phyloP scores from a whole-genome alignment of 2,113 vertebrate genomes.

The Hippolais icterina region DNA sequence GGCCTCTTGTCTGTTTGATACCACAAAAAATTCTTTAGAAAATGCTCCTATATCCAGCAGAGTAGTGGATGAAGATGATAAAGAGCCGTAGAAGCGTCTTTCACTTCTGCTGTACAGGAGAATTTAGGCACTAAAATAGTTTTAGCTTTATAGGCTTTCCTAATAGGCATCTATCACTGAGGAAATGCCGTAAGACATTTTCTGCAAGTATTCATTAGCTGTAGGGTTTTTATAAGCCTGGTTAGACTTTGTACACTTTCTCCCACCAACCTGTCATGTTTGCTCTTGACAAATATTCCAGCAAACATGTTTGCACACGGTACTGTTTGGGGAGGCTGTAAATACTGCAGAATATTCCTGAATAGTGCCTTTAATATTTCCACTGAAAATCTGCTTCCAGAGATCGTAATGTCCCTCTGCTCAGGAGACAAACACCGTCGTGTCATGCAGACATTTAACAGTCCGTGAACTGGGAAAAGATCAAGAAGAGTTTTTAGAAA shows the following conservation, averaged over 20 bases:
- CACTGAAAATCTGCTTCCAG: neutral
- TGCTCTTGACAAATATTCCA: constrained; percentile 34
- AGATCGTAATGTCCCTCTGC: neutral
- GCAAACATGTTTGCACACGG: neutral
- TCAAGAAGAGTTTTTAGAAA: constrained; percentile 27
- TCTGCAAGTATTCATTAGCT: constrained; percentile 40
- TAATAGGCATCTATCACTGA: neutral
- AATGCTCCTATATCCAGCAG: neutral
- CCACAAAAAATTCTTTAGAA: neutral
- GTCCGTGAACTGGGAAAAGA: neutral
- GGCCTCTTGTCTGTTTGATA: neutral
- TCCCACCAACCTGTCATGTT: neutral
- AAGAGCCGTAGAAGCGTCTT: neutral
- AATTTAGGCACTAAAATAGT: neutral
- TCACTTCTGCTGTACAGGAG: neutral
- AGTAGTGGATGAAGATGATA: neutral
- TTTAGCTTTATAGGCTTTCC: neutral
- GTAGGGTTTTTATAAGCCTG: neutral
- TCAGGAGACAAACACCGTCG: neutral
- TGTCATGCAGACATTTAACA: constrained; percentile 17
- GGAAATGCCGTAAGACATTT: neutral
- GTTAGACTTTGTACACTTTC: constrained; percentile 18
- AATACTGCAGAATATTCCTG: constrained; percentile 15
- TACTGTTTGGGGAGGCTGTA: neutral
- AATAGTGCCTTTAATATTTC: constrained; percentile 33